Base-by-base conservation (phyloP, 2,113 vertebrate species). In the Mormyrus iriodes region DNA sequence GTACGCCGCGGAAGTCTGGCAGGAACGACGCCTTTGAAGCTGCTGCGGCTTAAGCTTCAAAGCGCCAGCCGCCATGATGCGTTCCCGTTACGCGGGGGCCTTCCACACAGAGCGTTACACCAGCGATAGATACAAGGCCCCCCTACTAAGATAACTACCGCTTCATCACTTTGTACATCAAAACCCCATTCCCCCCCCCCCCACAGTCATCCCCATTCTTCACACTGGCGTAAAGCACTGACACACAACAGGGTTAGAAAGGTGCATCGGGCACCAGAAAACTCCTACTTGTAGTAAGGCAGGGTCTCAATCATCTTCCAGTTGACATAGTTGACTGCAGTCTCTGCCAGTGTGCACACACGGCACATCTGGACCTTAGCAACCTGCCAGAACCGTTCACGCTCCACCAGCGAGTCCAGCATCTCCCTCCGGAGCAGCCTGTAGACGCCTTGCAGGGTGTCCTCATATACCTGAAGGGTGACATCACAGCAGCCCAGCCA, bases 281-380 rank as follows among this genome's bases (percentile, higher is more conserved):
- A 49, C 39, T 1, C 31, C 55, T 91, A 85, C 89, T 93, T 95
- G 92, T 92, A 91, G 48, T 91, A 90, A 6, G 92, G 90, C 0
- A 93, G 89, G 0, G 69, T 90, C 89, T 91, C 92, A 1, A 93
- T 93, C 84, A 94, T 90, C 65, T 90, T 94, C 93, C 93, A 94
- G 89, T 91, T 94, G 86, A 94, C 93, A 55, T 93, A 84, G 46
- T 92, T 93, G 31, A 49, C 35, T 1, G 87, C 88, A 0, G 85
- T 93, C 86, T 93, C 92, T 89, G 94, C 92, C 86, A 94, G 89
- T 7, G 85, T 90, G 31, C 92, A 92, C n/a, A 91, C 89, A 0
- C n/a, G 51, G 87, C 61, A 35, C 12, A 48, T 90, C 90, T 92
- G 90, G 42, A 84, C 42, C 90, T 94, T 94, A 89, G 92, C 93